Evolutionary conservation across 2,888 invertebrate species (phyloP).

Genomic region (Sthenelais limicola): DNA sequence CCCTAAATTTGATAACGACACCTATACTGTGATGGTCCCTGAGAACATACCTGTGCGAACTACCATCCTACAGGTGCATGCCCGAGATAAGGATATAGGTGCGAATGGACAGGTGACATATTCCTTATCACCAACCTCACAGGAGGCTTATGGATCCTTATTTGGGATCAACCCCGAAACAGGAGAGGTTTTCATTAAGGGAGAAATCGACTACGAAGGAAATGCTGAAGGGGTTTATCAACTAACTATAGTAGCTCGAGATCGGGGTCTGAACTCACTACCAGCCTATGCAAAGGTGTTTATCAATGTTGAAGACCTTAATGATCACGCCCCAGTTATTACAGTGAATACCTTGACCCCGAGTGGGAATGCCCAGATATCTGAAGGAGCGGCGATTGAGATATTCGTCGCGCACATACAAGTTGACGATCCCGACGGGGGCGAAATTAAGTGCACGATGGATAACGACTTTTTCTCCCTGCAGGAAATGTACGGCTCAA

Average conservation of each 20-base stretch:
- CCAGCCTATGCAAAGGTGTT: conserved; percentile 45
- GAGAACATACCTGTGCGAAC: conserved; percentile 46
- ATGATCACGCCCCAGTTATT: conserved; percentile 50
- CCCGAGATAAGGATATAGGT: conserved; percentile 46
- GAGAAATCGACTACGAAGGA: conserved; percentile 34
- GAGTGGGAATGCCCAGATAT: conserved; percentile 42
- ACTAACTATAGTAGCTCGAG: conserved; percentile 45
- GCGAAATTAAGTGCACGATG: conserved; percentile 28
- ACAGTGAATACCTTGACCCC: conserved; percentile 43
- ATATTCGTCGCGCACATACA: conserved; percentile 36
- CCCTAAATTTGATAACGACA: conserved; percentile 53
- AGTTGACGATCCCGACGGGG: conserved; percentile 39
- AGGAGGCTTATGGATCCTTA: conserved; percentile 13
- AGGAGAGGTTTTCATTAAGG: conserved; percentile 41
- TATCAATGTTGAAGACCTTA: conserved; percentile 47
- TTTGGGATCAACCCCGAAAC: conserved; percentile 45
- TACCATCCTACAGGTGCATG: conserved; percentile 44
- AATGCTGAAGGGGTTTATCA: conserved; percentile 27
- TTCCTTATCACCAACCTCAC: conserved; percentile 22
- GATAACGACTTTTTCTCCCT: conserved; percentile 38
- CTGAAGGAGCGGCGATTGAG: conserved; percentile 41
- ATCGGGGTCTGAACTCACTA: conserved; percentile 41
- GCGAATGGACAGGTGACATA: conserved; percentile 45
- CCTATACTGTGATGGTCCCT: conserved; percentile 41
- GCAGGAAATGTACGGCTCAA: conserved; percentile 1